Percentiles rank a stretch among this genome's conserved stretches.
These are phyloP conservation scores for Tachuris rubrigastra DNA, from an alignment of 2,113 vertebrate genomes.

Conservation along the genomic window DNA sequence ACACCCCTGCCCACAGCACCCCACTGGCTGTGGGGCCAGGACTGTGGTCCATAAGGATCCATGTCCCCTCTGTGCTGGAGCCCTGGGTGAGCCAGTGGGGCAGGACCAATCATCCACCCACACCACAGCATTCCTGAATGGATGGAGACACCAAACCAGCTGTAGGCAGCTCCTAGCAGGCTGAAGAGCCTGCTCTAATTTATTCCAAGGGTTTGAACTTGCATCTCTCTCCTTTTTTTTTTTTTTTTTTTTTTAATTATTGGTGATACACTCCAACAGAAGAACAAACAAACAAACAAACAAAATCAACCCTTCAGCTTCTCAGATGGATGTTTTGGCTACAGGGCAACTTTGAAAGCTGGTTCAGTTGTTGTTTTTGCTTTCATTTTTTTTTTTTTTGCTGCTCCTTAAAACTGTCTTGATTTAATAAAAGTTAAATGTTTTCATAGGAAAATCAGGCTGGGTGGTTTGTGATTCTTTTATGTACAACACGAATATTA, in stretches of 20 bases:
- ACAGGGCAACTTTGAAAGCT: constrained; percentile 49
- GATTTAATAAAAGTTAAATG: constrained; percentile 66
- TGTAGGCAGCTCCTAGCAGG: constrained; percentile 1
- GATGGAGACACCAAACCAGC: neutral
- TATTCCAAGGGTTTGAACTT: neutral
- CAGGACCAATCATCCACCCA: fast-evolving
- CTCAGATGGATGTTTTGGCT: constrained; percentile 47
- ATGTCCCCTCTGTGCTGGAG: fast-evolving
- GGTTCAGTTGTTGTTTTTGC: constrained; percentile 1
- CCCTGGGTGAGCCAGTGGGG: neutral
- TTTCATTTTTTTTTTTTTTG: neutral
- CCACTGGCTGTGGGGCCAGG: neutral
- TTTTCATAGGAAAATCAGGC: constrained; percentile 56
- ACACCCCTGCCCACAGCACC: fast-evolving
- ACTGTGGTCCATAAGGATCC: fast-evolving
- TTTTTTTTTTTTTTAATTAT: constrained; percentile 13
- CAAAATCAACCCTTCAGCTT: constrained; percentile 26
- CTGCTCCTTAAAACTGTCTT: constrained; percentile 55
- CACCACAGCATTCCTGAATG: fast-evolving
- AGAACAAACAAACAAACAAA: constrained; percentile 51
- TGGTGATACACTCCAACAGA: constrained; percentile 12
- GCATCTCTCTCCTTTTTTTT: neutral
- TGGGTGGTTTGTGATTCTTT: constrained; percentile 51
- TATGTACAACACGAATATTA: constrained; percentile 44
- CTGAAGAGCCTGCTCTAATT: neutral